Base-by-base conservation (phyloP, 2,113 vertebrate genomes). In the Anarhynchus alexandrinus region DNA sequence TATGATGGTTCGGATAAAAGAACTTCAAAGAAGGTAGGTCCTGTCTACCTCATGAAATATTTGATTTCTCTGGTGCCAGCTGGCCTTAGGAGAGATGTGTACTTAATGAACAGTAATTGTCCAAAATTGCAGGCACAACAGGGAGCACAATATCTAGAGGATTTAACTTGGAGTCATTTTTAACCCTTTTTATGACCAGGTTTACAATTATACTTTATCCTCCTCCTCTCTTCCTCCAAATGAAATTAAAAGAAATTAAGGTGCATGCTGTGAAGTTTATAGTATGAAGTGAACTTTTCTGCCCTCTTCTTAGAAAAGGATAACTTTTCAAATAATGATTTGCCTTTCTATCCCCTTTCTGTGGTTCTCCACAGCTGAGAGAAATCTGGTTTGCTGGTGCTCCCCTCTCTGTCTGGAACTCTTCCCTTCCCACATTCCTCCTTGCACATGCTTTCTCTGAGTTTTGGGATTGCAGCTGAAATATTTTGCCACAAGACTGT, bases 1-100 rank as follows among this genome's bases (percentile, higher is more conserved):
- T 89, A 98, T 98, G 98, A 98, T 97, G 97, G 95, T 98, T 55
- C 79, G 97, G 76, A 97, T 98, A 80, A 98, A 98, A 82, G 97
- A 98, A 90, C 97, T 98, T 86, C 98, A 98, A 70, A 97, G 98
- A 93, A 97, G 98, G 98, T 98, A 94, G 38, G 52, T 30, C 43
- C 67, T 70, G 47, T 88, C 73, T 90, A 17, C 86, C 18, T 78
- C 81, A 52, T 86, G 61, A 93, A 95, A 91, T 79, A 84, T 62
- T 89, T 93, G 54, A 81, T 95, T 94, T 57, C 94, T 79, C 71
- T 43, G 62, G 81, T 91, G 82, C 91, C 79, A 93, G 91, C 92
- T 96, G 94, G 91, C 81, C 92, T 94, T 73, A 91, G 71, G 55
- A 94, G 62, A 88, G 74, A 92, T 86, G 93, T 95, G 54, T 96